Evolutionary conservation across 2,113 vertebrate genomes (phyloP), one percentile per base, ranked within the genome.

Genomic region (Malurus elegans): DNA sequence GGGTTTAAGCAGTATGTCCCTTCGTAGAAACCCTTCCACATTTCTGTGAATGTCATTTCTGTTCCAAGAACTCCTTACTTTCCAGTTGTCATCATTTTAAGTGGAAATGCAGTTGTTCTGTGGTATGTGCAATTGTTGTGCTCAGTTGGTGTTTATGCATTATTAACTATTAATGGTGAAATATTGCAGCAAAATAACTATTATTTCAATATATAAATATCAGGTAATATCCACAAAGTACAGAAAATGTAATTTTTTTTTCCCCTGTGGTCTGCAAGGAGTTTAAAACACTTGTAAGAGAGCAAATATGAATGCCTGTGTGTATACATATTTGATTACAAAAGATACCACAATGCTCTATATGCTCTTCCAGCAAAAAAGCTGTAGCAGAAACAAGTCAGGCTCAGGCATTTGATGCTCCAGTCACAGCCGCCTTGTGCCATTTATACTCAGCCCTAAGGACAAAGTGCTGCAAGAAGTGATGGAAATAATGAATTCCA

Each of bases 401-500:
- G 57, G 28, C 45, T 79, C 20, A 23, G 58, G 48, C 67, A 58
- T 85, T 87, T 91, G 80, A 65, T 91, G 79, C 60, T 74, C 17
- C 72, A 83, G 40, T 83, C 72, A 53, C 47, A 80, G 90, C 24
- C 0, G 0, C 73, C 69, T 71, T 88, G 51, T 93, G 85, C 92
- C 82, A 93, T 93, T 95, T 92, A 18, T 86, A 34, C 48, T 91
- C 21, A 82, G 42, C 92, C 64, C 51, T 86, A 78, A 82, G 92
- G 94, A 95, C 71, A 88, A 88, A 83, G 38, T 80, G 66, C 79
- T 94, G 71, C 51, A 74, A 82, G 93, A 95, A 90, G 31, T 65
- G 65, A 95, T 88, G 88, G 80, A 80, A 93, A 90, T 95, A 95
- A 95, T 88, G 90, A 96, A 80, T 95, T 93, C 60, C 48, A 71